These are phyloP conservation scores for Pogonocherus hispidulus DNA, from an alignment of 2,888 invertebrate genomes.

Conservation along the genomic window DNA sequence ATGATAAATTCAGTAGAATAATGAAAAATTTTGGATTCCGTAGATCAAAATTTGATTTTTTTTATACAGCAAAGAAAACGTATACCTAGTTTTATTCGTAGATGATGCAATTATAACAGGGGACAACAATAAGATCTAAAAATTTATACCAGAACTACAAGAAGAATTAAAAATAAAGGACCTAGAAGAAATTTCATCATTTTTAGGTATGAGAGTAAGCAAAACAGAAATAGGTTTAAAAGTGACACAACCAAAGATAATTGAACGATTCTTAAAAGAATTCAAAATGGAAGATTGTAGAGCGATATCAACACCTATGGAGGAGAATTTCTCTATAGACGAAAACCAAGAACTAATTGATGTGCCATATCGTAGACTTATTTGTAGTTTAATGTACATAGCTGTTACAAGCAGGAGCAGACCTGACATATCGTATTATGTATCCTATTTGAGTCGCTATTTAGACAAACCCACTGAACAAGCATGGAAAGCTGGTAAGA, in stretches of 20 bases:
- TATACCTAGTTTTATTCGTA: slow-evolving; percentile 15
- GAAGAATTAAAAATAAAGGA: background rate
- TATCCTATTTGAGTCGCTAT: slow-evolving; percentile 25
- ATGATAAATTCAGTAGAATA: slow-evolving; percentile 28
- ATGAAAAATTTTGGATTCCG: slow-evolving; percentile 2
- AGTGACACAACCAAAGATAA: no score
- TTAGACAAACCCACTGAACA: slow-evolving; percentile 5
- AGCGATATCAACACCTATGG: no score
- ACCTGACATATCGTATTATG: slow-evolving; percentile 19
- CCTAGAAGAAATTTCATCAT: background rate
- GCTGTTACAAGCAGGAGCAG: background rate
- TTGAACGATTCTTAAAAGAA: no score
- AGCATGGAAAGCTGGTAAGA: slow-evolving; percentile 33
- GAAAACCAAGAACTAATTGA: no score
- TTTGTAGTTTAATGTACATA: slow-evolving; percentile 27
- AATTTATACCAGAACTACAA: background rate
- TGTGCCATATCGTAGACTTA: slow-evolving; percentile 1
- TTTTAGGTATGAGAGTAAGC: background rate
- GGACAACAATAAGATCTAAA: background rate
- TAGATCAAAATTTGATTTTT: slow-evolving; percentile 9
- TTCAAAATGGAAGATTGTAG: no score
- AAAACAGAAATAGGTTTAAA: background rate
- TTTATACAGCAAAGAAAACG: background rate
- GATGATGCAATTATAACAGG: slow-evolving; percentile 20
- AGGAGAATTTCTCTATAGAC: no score